phyloP scores from a whole-genome alignment of 2,113 vertebrate genomes.

The Gopherus evgoodei region DNA sequence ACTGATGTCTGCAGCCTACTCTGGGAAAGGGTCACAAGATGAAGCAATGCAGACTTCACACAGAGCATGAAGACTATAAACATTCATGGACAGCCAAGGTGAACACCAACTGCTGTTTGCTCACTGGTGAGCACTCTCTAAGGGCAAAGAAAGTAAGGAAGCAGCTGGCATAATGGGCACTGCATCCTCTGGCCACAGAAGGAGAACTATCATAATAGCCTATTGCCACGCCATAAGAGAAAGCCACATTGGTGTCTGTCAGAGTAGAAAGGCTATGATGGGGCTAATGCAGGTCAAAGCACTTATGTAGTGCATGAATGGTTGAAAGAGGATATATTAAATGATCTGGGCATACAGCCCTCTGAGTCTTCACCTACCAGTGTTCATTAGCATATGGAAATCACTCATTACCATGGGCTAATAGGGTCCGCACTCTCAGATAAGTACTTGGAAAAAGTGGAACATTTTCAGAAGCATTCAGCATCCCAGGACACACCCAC shows the following conservation, averaged over 20 bases:
- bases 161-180: background rate
- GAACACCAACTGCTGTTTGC: background rate
- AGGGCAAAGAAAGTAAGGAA: background rate
- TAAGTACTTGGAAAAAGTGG: background rate
- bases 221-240: background rate
- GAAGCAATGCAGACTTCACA: background rate
- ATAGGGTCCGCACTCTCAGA: background rate
- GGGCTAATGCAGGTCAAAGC: background rate
- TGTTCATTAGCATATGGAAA: background rate
- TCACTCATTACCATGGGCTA: background rate
- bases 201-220: background rate
- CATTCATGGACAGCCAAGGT: background rate
- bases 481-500: background rate
- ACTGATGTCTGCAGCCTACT: background rate
- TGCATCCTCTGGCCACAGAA: background rate
- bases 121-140: background rate
- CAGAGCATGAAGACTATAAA: background rate
- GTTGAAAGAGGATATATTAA: background rate
- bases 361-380: background rate
- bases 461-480: background rate
- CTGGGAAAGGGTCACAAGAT: background rate
- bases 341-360: background rate
- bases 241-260: background rate
- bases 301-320: background rate
- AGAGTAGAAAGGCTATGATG: background rate